A percentile compares a stretch with the other conserved stretches of the same genome.
Conservation (phyloP, 2,113 vertebrate species). For the Xiphophorus maculatus region DNA sequence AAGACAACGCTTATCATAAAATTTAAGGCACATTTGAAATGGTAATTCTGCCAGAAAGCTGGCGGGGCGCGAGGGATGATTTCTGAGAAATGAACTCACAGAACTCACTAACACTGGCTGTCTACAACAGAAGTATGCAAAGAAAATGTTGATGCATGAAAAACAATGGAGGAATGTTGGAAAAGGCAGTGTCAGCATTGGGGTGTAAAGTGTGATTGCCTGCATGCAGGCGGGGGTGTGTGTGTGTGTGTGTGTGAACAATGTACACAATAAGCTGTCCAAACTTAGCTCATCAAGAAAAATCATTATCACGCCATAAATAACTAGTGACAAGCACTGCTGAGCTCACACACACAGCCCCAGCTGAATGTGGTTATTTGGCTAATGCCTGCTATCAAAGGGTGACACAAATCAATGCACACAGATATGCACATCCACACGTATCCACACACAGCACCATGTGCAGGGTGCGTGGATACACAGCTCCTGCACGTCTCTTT, state of each 20-base stretch:
- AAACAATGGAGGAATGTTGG: constrained; percentile 69
- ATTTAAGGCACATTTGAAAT: constrained; percentile 32
- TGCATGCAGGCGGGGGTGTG: constrained; percentile 2
- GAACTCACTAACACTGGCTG: constrained; percentile 28
- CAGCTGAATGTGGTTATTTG: constrained; percentile 70
- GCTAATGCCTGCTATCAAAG: constrained; percentile 64
- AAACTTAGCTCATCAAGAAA: constrained; percentile 62
- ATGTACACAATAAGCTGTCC: constrained; percentile 57
- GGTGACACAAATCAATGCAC: constrained; percentile 46
- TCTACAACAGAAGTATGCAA: constrained; percentile 47
- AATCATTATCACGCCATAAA: constrained; percentile 72
- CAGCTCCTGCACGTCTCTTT: constrained; percentile 10
- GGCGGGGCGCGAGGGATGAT: constrained; percentile 33
- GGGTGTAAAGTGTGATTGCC: constrained; percentile 47
- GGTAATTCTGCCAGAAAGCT: constrained; percentile 30
- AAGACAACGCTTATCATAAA: constrained; percentile 46
- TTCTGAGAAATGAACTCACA: constrained; percentile 58
- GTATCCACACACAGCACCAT: constrained; percentile 10
- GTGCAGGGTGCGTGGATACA: constrained; percentile 17
- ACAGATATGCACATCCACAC: constrained; percentile 20
- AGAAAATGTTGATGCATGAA: constrained; percentile 63
- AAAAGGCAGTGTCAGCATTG: constrained; percentile 65
- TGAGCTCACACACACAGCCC: constrained; percentile 61
- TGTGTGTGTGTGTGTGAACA: constrained; percentile 27
- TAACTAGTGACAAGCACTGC: constrained; percentile 68